A percentile compares a stretch with the other conserved stretches of the same genome.
phyloP scores from a whole-genome alignment of 2,797 vertebrate species.

The Natrix natrix region DNA sequence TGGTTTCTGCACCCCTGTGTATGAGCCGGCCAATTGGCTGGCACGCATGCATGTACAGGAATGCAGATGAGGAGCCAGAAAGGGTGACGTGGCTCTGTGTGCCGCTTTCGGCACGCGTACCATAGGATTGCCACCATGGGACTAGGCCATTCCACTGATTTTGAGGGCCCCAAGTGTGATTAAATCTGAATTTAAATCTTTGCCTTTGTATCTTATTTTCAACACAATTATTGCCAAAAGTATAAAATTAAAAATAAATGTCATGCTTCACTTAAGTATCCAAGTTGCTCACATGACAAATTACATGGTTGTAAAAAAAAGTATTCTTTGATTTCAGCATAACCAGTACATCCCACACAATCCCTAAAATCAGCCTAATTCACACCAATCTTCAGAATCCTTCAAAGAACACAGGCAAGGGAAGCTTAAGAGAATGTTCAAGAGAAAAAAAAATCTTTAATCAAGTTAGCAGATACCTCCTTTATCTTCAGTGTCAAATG shows the following conservation, averaged over 20 bases:
- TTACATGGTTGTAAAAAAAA: neutral
- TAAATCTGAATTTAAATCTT: neutral
- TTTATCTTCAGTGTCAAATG: neutral
- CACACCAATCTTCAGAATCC: neutral
- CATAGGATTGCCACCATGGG: too few relatives aligned
- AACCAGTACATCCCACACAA: neutral
- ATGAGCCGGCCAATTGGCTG: too few relatives aligned
- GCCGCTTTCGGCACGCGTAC: too few relatives aligned
- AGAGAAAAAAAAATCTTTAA: neutral
- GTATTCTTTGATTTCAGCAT: neutral
- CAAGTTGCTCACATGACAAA: conserved; percentile 14
- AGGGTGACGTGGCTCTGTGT: too few relatives aligned
- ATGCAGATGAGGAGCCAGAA: too few relatives aligned
- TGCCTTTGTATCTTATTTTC: neutral
- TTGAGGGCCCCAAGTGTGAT: neutral
- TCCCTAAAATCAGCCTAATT: neutral
- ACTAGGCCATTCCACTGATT: neutral
- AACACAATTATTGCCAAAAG: neutral
- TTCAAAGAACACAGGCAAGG: neutral
- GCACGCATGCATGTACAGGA: too few relatives aligned
- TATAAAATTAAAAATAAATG: neutral
- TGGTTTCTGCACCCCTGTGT: too few relatives aligned
- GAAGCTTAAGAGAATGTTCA: neutral
- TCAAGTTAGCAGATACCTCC: neutral
- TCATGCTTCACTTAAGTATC: neutral